Evolutionary conservation across 2,797 vertebrate species (phyloP), one percentile per base, ranked within the genome.

Genomic region (Capromys pilorides): DNA sequence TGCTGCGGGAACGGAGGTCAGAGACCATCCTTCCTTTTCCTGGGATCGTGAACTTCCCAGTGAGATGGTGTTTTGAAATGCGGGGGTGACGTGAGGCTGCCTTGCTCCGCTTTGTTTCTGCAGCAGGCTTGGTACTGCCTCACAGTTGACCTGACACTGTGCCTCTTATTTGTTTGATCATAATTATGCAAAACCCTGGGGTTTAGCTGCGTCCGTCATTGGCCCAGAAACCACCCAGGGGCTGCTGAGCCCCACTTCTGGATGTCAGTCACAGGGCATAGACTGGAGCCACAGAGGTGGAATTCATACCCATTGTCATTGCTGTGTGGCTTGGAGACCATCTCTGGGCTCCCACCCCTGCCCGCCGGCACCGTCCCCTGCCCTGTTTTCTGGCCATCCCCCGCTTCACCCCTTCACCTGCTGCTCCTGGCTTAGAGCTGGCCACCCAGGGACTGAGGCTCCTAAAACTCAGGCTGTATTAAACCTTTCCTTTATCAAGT

Each of bases 251-350:
- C 67, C 21, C 39, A n/a, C 14, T 7, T 69, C 67, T 36, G 33
- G 67, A 13, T n/a, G 67, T 21, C 45, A 45, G 45, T 45, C 45
- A 28, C 5, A 6, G 13, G 31, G 14, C 39, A 10, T 6, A 41
- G 14, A 16, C 12, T 33, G 26, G 7, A 4, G 1, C 62, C 62
- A 26, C 6, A 9, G 19, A 6, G 14, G 0, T 1, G 22, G 49
- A 6, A 12, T 41, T 26, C 5, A 36, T 9, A 6, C 2, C 1
- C 6, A 8, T 8, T 36, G 67, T 69, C 67, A 26, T 6, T 11
- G 11, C 6, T 4, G 22, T 41, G 71, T 45, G 39, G 19, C 36
- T 41, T 45, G 71, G 36, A 21, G 10, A 13, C 36, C 39, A 2
- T 18, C 4, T 39, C 19, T 39, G 69, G 36, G 10, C 19, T 12